Evolutionary conservation across 1,140 invertebrate genomes (phyloP).

Genomic region (Diachasmimorpha longicaudata): DNA sequence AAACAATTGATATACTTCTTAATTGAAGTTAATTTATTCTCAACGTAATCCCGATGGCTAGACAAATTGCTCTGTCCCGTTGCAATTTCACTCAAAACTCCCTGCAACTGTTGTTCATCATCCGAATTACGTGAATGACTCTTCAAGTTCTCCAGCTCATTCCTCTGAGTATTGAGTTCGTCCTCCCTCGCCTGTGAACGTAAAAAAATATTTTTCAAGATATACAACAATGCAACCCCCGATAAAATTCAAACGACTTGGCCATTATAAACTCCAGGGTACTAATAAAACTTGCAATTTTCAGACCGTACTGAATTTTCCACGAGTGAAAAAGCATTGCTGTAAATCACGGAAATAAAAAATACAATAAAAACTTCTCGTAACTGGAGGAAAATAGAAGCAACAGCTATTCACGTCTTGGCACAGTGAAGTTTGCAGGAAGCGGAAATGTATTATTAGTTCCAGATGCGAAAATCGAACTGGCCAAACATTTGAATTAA

Average conservation of each 20-base stretch:
- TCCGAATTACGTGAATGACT: constrained; percentile 53
- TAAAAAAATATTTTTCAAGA: constrained; percentile 13
- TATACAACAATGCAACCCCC: background rate
- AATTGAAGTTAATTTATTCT: constrained; percentile 67
- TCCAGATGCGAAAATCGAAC: constrained; percentile 12
- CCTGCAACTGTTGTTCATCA: constrained; percentile 57
- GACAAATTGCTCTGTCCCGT: constrained; percentile 61
- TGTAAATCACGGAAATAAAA: constrained; percentile 8
- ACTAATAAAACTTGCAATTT: background rate
- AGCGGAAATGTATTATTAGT: constrained; percentile 44
- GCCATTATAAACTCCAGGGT: background rate
- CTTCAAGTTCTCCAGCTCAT: constrained; percentile 65
- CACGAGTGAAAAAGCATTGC: constrained; percentile 16
- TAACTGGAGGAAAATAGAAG: background rate
- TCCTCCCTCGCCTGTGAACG: constrained; percentile 71
- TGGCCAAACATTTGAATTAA: background rate
- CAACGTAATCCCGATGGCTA: constrained; percentile 67
- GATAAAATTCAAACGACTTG: background rate
- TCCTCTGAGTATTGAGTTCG: constrained; percentile 66
- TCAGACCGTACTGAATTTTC: constrained; percentile 5
- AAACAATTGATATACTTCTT: constrained; percentile 67
- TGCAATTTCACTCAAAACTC: constrained; percentile 41
- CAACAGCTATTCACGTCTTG: constrained; percentile 49
- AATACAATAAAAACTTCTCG: constrained; percentile 14
- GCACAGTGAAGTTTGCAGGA: constrained; percentile 40